phyloP scores from a whole-genome alignment of 2,888 invertebrate species.

The Cantharis lateralis region DNA sequence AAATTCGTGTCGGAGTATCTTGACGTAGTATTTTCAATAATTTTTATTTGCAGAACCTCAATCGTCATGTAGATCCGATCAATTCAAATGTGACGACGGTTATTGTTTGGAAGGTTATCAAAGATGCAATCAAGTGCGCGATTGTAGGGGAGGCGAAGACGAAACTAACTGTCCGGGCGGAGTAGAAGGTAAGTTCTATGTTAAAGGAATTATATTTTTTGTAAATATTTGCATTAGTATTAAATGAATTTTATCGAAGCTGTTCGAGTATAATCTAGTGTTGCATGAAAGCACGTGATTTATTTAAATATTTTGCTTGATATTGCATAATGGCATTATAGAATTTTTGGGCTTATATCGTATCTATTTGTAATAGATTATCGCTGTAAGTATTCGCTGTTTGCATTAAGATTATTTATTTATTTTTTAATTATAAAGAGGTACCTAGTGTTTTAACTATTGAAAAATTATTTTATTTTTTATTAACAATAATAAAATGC shows the following conservation, averaged over 20 bases:
- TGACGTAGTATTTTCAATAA: background rate
- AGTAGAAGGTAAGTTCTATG: conserved; percentile 25
- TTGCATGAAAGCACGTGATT: background rate
- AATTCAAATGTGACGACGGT: conserved; percentile 62
- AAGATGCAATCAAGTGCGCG: conserved; percentile 64
- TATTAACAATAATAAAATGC: conserved; percentile 18
- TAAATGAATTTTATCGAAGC: background rate
- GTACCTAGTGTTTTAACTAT: background rate
- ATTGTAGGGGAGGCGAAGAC: conserved; percentile 67
- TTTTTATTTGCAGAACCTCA: conserved; percentile 13
- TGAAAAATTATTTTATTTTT: conserved; percentile 1
- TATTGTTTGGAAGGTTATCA: conserved; percentile 61
- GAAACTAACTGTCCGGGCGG: conserved; percentile 61
- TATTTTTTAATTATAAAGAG: background rate
- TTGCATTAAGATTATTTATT: background rate
- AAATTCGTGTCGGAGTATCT: background rate
- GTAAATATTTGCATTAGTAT: background rate
- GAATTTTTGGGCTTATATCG: background rate
- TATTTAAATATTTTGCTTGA: background rate
- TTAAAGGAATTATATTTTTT: background rate
- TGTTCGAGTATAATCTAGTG: background rate
- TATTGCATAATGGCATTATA: background rate
- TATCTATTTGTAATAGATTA: background rate
- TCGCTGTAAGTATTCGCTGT: conserved; percentile 1
- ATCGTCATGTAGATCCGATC: conserved; percentile 33